Percentiles rank a stretch among this genome's conserved stretches.
These are phyloP conservation scores for Heliconius aoede DNA, from an alignment of 2,888 invertebrate species.

Conservation along the genomic window DNA sequence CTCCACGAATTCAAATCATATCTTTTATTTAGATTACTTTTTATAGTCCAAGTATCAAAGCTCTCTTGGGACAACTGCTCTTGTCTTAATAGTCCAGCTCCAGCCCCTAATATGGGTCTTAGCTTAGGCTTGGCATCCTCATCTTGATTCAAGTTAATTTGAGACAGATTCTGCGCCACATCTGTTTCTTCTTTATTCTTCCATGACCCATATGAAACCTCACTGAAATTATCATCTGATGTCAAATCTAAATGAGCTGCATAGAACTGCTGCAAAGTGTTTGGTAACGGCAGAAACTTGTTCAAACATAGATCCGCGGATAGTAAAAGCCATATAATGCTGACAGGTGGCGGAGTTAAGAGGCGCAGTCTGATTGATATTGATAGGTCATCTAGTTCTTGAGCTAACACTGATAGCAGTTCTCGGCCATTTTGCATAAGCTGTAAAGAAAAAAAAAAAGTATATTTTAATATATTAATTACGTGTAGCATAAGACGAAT, in stretches of 20 bases:
- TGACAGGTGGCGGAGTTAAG: conserved; percentile 68
- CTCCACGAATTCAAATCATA: conserved; percentile 78
- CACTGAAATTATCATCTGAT: conserved; percentile 69
- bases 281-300: conserved; percentile 76
- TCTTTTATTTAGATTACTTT: conserved; percentile 65
- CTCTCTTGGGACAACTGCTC: conserved; percentile 66
- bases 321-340: conserved; percentile 74
- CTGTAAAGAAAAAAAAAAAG: conserved; percentile 59
- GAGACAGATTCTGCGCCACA: conserved; percentile 65
- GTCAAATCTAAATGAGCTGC: conserved; percentile 73
- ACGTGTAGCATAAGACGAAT: too few species aligned
- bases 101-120: conserved; percentile 75
- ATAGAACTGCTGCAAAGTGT: conserved; percentile 76
- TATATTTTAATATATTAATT: conserved; percentile 5
- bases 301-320: conserved; percentile 76
- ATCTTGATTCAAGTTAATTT: conserved; percentile 66
- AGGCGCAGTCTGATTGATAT: conserved; percentile 72
- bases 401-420: conserved; percentile 66
- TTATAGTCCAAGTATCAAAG: conserved; percentile 71
- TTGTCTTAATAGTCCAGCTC: conserved; percentile 68
- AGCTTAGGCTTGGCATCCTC: conserved; percentile 72
- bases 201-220: conserved; percentile 78
- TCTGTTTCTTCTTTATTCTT: conserved; percentile 70
- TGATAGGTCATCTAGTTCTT: conserved; percentile 73
- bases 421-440: conserved; percentile 79